Evolutionary conservation across 1,140 invertebrate species (phyloP).

Genomic region (Macrobrachium nipponense): DNA sequence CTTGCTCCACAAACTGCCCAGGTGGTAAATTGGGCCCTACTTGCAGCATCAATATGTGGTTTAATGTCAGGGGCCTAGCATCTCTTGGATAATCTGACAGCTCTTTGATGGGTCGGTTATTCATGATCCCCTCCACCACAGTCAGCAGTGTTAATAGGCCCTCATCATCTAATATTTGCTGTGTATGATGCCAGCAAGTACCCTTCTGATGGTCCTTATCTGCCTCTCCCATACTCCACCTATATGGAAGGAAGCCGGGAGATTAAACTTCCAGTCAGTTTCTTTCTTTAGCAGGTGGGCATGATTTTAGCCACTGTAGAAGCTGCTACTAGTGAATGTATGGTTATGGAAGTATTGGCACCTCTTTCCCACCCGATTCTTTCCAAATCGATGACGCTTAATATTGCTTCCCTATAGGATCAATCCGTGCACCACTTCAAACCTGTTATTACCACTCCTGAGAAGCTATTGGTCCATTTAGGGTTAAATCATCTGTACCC

Average conservation of each 20-base stretch:
- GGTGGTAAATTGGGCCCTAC: background rate
- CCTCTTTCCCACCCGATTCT: too few relatives aligned
- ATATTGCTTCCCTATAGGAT: too few relatives aligned
- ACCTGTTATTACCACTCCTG: too few relatives aligned
- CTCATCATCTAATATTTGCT: conserved; percentile 31
- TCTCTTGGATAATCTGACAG: conserved; percentile 16
- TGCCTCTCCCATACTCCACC: conserved; percentile 16
- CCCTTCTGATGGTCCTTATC: conserved; percentile 2
- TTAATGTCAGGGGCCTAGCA: background rate
- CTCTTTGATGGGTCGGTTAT: conserved; percentile 1
- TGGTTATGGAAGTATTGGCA: too few relatives aligned
- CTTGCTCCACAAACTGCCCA: background rate
- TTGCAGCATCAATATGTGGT: background rate
- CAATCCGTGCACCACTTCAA: too few relatives aligned
- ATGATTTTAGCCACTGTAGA: too few relatives aligned
- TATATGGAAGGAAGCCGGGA: conserved; percentile 8
- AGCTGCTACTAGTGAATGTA: too few relatives aligned
- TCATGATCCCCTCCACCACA: conserved; percentile 14
- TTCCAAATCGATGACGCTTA: too few relatives aligned
- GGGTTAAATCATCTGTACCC: too few relatives aligned
- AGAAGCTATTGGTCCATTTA: too few relatives aligned
- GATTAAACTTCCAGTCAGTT: conserved; percentile 7
- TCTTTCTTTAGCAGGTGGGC: background rate
- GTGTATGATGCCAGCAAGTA: background rate
- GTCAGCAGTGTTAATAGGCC: background rate